Evolutionary conservation across 2,888 invertebrate genomes (phyloP).

Genomic region (Pterostichus niger): DNA sequence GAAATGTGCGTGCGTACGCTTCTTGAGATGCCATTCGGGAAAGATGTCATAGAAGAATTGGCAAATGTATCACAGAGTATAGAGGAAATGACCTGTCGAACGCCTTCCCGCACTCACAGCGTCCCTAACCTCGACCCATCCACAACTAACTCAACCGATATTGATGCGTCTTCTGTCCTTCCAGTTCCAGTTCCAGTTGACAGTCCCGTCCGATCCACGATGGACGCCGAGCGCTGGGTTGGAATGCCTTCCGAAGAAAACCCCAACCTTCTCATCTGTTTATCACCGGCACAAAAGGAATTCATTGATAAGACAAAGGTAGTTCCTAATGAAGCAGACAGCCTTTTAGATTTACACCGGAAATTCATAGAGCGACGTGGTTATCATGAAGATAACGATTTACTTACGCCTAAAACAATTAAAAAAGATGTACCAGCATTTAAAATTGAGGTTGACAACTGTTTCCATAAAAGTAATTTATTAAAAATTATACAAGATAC

Average conservation of each 20-base stretch:
- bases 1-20: slow-evolving; percentile 84
- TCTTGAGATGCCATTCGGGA: slow-evolving; percentile 84
- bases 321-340: slow-evolving; percentile 80
- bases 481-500: slow-evolving; percentile 57
- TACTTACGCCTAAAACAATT: slow-evolving; percentile 15
- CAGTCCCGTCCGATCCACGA: slow-evolving; percentile 75
- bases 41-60: slow-evolving; percentile 84
- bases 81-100: slow-evolving; percentile 71
- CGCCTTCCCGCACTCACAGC: slow-evolving; percentile 49
- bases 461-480: slow-evolving; percentile 33
- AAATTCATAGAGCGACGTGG: slow-evolving; percentile 83
- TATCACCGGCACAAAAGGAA: slow-evolving; percentile 86
- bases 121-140: not conserved
- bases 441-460: slow-evolving; percentile 47
- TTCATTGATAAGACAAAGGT: slow-evolving; percentile 80
- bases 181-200: slow-evolving; percentile 69
- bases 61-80: slow-evolving; percentile 82
- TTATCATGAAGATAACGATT: slow-evolving; percentile 70
- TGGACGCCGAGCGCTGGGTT: slow-evolving; percentile 79
- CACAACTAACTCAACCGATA: slow-evolving; percentile 43
- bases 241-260: slow-evolving; percentile 82
- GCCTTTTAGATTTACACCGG: slow-evolving; percentile 84
- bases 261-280: slow-evolving; percentile 82
- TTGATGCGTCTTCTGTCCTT: slow-evolving; percentile 69
- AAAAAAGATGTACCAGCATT: slow-evolving; percentile 29